phyloP scores from a whole-genome alignment of 2,888 invertebrate species.

The Phengaris alcon region DNA sequence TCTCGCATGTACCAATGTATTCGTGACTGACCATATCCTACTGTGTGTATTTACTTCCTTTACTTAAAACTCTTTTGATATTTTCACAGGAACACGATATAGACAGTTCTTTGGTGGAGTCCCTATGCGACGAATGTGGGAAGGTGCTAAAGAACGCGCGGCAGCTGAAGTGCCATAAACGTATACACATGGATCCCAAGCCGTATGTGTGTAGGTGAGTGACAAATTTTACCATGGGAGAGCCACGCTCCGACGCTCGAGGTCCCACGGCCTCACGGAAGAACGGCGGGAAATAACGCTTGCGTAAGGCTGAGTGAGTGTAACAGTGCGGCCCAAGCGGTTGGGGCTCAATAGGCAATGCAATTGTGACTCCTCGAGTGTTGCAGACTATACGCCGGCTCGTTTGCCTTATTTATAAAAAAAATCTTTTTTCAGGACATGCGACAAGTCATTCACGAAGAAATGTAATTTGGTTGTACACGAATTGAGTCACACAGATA shows the following conservation, averaged over 20 bases:
- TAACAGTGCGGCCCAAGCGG: too few relatives aligned
- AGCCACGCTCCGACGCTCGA: too few relatives aligned
- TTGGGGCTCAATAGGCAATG: too few relatives aligned
- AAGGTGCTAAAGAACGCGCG: slow-evolving; percentile 72
- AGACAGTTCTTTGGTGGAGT: slow-evolving; percentile 41
- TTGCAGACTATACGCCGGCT: too few relatives aligned
- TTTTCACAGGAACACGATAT: slow-evolving; percentile 57
- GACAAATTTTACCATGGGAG: neutral
- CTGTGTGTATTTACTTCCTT: too few relatives aligned
- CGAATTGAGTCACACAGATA: slow-evolving; percentile 68
- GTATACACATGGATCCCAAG: slow-evolving; percentile 75
- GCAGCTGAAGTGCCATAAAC: slow-evolving; percentile 76
- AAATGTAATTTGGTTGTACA: slow-evolving; percentile 73
- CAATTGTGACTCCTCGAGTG: too few relatives aligned
- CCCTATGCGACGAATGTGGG: slow-evolving; percentile 80
- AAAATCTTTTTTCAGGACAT: slow-evolving; percentile 40
- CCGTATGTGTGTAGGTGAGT: slow-evolving; percentile 57
- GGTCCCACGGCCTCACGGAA: too few relatives aligned
- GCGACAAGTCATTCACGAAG: slow-evolving; percentile 73
- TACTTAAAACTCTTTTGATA: neutral
- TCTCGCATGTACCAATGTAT: too few relatives aligned
- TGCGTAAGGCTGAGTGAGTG: too few relatives aligned
- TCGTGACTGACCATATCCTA: too few relatives aligned
- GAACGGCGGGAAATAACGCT: too few relatives aligned
- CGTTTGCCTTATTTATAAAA: too few relatives aligned